Percentiles rank a stretch among this genome's conserved stretches.
These are phyloP conservation scores for Argyrosomus japonicus DNA, from an alignment of 2,113 vertebrate genomes.

Conservation along the genomic window DNA sequence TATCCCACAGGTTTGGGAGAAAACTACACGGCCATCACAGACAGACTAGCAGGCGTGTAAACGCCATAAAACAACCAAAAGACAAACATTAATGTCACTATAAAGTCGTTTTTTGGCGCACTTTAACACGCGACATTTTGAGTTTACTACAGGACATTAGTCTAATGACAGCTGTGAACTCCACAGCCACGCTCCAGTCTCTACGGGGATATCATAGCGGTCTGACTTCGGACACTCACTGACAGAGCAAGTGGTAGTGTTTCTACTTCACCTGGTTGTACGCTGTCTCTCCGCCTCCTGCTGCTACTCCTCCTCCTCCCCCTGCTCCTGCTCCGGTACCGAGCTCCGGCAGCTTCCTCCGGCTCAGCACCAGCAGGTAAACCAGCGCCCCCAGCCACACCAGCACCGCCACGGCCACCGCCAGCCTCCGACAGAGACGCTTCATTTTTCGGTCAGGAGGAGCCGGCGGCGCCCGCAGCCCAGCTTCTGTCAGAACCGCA, in stretches of 20 bases:
- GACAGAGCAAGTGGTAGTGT: neutral
- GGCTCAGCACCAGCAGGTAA: conserved; percentile 81
- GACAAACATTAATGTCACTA: neutral
- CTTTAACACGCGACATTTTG: neutral
- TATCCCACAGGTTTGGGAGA: neutral
- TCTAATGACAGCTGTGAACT: conserved; percentile 10
- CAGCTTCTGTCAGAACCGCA: conserved; percentile 58
- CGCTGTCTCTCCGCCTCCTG: conserved; percentile 46
- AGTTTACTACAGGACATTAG: neutral
- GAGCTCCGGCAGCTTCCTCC: conserved; percentile 76
- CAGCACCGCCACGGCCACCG: conserved; percentile 78
- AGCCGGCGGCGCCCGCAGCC: conserved; percentile 74
- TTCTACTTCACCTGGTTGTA: conserved; percentile 65
- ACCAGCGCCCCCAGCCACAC: conserved; percentile 81
- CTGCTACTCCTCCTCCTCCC: conserved; percentile 18
- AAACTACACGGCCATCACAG: neutral
- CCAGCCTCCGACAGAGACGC: conserved; percentile 76
- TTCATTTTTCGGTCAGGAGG: conserved; percentile 73
- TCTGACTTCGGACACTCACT: neutral
- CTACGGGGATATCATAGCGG: neutral
- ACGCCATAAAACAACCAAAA: neutral
- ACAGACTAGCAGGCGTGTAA: neutral
- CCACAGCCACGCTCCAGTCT: neutral
- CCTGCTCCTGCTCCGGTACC: conserved; percentile 43
- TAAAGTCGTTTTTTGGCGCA: neutral